These are phyloP conservation scores for Teleopsis dalmanni DNA, from an alignment of 1,140 invertebrate genomes.

Conservation along the genomic window DNA sequence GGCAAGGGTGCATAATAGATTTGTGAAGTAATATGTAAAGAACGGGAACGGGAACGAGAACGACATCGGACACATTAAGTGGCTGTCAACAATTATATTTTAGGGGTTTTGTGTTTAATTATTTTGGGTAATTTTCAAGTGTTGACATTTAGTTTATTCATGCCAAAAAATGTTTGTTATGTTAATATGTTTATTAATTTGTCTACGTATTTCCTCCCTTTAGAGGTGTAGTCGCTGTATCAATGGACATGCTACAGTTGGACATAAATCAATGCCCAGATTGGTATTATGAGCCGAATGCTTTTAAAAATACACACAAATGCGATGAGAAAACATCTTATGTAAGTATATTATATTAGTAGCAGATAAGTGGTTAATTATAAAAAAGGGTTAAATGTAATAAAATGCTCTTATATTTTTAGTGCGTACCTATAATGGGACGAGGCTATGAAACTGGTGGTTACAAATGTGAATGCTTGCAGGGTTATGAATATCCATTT, in stretches of 20 bases:
- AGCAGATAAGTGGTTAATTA: too few species aligned
- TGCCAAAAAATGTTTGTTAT: too few species aligned
- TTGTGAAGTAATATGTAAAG: too few species aligned
- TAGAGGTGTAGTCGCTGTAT: slow-evolving; percentile 90
- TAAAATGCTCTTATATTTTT: slow-evolving; percentile 32
- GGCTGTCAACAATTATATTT: too few species aligned
- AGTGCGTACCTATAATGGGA: slow-evolving; percentile 91
- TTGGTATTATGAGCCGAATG: slow-evolving; percentile 81
- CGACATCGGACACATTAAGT: too few species aligned
- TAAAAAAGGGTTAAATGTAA: slow-evolving; percentile 6
- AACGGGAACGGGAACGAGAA: too few species aligned
- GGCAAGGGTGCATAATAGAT: too few species aligned
- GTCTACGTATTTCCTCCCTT: slow-evolving; percentile 5
- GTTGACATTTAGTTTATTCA: too few species aligned
- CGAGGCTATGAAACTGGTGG: slow-evolving; percentile 85
- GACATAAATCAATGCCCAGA: slow-evolving; percentile 94
- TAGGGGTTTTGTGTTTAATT: too few species aligned
- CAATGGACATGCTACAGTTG: slow-evolving; percentile 80
- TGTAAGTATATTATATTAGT: slow-evolving; percentile 66
- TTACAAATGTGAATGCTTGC: slow-evolving; percentile 97
- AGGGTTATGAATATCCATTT: slow-evolving; percentile 96
- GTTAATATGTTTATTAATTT: slow-evolving; percentile 1
- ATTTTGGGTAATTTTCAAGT: too few species aligned
- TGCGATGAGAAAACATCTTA: slow-evolving; percentile 87
- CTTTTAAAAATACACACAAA: slow-evolving; percentile 91